Conservation (phyloP, 2,888 invertebrate genomes). For the Tachystola acroxantha region DNA sequence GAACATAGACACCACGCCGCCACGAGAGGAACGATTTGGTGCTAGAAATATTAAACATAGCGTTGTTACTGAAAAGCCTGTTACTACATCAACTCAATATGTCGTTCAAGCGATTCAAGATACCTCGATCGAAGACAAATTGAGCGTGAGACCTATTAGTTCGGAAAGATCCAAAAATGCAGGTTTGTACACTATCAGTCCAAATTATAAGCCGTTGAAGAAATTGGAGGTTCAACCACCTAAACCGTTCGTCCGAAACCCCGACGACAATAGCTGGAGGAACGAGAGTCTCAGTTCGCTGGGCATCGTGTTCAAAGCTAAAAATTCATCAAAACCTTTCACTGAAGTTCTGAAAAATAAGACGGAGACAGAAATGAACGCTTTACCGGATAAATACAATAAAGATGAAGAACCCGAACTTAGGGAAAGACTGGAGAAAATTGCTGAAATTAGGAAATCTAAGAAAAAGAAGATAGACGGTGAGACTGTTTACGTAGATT, state of each 20-base stretch:
- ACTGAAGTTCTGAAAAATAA: conserved; percentile 66
- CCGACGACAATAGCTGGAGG: conserved; percentile 71
- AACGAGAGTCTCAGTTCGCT: conserved; percentile 67
- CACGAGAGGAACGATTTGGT: conserved; percentile 17
- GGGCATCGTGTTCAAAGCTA: conserved; percentile 69
- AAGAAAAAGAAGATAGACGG: conserved; percentile 58
- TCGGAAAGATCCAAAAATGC: conserved; percentile 36
- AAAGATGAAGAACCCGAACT: conserved; percentile 51
- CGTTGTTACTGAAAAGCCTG: not conserved
- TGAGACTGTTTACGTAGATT: conserved; percentile 51
- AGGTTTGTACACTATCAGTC: conserved; percentile 45
- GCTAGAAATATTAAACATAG: not conserved
- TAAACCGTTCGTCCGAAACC: conserved; percentile 54
- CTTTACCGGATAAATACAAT: conserved; percentile 37
- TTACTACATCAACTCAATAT: not conserved
- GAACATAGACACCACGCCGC: conserved; percentile 28
- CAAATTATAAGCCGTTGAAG: conserved; percentile 62
- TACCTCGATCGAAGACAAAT: conserved; percentile 20
- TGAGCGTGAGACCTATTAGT: conserved; percentile 49
- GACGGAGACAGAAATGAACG: conserved; percentile 55
- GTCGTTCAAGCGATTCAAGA: not conserved
- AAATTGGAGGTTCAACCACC: conserved; percentile 58
- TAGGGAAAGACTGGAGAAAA: conserved; percentile 58
- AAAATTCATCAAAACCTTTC: conserved; percentile 63
- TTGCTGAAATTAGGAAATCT: conserved; percentile 58